Conservation (phyloP, 2,797 vertebrate species). For the Eremophila alpestris region DNA sequence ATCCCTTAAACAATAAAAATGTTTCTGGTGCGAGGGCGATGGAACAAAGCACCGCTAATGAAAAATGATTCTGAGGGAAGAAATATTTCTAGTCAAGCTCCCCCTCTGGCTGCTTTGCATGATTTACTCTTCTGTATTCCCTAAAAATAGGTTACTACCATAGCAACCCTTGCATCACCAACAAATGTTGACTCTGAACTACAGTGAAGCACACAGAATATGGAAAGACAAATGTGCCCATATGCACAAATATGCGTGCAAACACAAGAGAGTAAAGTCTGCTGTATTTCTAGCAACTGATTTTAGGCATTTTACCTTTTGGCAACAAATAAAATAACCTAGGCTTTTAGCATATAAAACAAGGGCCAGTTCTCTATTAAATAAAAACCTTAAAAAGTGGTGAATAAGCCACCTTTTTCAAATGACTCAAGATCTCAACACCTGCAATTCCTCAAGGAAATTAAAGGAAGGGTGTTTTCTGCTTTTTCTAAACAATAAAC, state of each 20-base stretch:
- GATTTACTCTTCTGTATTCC: conserved; percentile 35
- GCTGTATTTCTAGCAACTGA: not conserved
- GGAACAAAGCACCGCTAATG: not conserved
- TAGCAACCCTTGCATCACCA: conserved; percentile 69
- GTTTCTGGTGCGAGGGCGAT: not conserved
- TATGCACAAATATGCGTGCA: not conserved
- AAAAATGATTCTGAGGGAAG: not conserved
- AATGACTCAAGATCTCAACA: not conserved
- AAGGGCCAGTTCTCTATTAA: not conserved
- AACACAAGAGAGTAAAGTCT: not conserved
- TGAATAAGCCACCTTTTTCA: not conserved
- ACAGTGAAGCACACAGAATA: not conserved
- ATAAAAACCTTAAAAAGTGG: not conserved
- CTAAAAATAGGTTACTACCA: conserved; percentile 73
- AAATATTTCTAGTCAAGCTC: conserved; percentile 16
- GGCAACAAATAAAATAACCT: not conserved
- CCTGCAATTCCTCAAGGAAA: not conserved
- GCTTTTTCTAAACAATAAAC: not conserved
- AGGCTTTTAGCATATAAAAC: not conserved
- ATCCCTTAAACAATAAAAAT: not conserved
- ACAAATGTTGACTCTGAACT: conserved; percentile 43
- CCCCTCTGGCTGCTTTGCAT: conserved; percentile 34
- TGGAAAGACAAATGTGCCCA: not conserved
- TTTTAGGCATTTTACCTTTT: not conserved
- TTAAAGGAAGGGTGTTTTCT: not conserved